Evolutionary conservation across 2,113 vertebrate species (phyloP), one percentile per base, ranked within the genome.

Genomic region (Diphyllodes magnificus): DNA sequence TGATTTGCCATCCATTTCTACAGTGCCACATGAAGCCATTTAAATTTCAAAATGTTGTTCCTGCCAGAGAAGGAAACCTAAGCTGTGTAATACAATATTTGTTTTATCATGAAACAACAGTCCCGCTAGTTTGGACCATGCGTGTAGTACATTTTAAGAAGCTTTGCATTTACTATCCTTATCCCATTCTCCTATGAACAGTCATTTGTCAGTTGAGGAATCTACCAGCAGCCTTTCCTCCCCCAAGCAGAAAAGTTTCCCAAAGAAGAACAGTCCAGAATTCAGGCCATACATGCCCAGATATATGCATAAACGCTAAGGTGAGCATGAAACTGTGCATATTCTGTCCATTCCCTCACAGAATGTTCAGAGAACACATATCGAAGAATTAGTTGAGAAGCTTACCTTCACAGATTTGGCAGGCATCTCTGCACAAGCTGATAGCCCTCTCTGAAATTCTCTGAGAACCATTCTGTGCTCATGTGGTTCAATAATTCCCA

Each of bases 1-100:
- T 96, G 97, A 98, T 97, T 90, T 92, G 70, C 82, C 61, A 87
- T 96, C 89, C 61, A 73, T 93, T 95, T 84, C 94, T 93, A 75
- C 65, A 54, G 60, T 65, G 70, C 44, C 94, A 82, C 71, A 90
- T 79, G 89, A 94, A 97, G 86, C 80, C 96, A 97, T 97, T 96
- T 97, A 97, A 83, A 86, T 96, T 86, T 89, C 20, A 53, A 69
- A 93, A 75, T 0, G 5, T 57, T 88, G 47, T 73, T 95, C 81
- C 69, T 72, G 69, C 65, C 77, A 75, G 82, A 89, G 75, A 69
- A 88, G 47, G 54, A 88, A 64, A 39, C 78, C 37, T 47, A 73
- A 88, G 40, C 22, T 79, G n/a, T 63, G 79, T 2, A 47, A 61
- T 33, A 49, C 27, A 66, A 23, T 39, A 44, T 71, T 89, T 93